Percentiles rank a stretch among this genome's conserved stretches.
Evolutionary conservation across 2,888 invertebrate species (phyloP).

Genomic region (Drosophila mayaguana): DNA sequence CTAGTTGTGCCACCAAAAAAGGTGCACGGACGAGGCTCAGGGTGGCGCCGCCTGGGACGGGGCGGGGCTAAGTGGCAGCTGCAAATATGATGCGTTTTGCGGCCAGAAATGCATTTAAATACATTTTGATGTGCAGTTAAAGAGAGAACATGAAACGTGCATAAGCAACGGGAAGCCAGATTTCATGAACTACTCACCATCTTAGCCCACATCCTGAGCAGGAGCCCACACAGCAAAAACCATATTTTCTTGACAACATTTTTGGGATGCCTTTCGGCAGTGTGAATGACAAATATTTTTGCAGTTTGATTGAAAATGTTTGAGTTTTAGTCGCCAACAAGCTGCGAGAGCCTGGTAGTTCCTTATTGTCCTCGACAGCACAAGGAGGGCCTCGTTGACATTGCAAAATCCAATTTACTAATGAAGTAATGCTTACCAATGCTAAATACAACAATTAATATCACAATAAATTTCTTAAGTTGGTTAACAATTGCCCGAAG

Average conservation of each 20-base stretch:
- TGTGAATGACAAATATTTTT: no score
- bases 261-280: no score
- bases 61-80: neutral
- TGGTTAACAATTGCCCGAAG: no score
- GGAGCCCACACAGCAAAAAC: neutral
- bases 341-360: no score
- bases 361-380: no score
- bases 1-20: constrained; percentile 72
- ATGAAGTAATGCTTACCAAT: no score
- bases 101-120: constrained; percentile 73
- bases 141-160: constrained; percentile 66
- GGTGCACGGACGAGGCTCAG: constrained; percentile 19
- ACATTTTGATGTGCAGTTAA: constrained; percentile 78
- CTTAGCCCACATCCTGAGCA: neutral
- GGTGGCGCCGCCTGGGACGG: neutral
- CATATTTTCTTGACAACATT: neutral
- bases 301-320: no score
- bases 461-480: no score
- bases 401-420: no score
- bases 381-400: no score
- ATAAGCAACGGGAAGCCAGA: constrained; percentile 4
- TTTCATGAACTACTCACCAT: constrained; percentile 2
- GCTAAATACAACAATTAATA: no score
- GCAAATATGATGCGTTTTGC: constrained; percentile 40
- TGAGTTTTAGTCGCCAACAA: no score